Conservation (phyloP, 1,140 invertebrate species). For the Drosophila ironensis region DNA sequence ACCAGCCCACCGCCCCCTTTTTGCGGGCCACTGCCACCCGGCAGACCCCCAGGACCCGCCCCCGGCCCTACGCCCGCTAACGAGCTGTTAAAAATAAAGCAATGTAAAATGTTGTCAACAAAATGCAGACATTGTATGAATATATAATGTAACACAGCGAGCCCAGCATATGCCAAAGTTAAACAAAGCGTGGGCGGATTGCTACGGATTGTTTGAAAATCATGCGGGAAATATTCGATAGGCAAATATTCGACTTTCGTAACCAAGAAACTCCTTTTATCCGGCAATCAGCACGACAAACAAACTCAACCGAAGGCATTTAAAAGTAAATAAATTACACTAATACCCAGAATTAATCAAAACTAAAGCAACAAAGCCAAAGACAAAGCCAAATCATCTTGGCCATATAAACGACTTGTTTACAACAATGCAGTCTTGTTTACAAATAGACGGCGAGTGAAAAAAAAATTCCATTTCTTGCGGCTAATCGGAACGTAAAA, state of each 20-base stretch:
- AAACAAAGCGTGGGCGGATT: constrained; percentile 36
- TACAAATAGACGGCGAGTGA: constrained; percentile 57
- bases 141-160: constrained; percentile 40
- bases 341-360: constrained; percentile 68
- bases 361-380: constrained; percentile 40
- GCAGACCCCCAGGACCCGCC: not conserved
- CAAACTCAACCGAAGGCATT: constrained; percentile 36
- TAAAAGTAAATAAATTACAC: constrained; percentile 74
- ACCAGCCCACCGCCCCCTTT: constrained; percentile 12
- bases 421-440: constrained; percentile 70
- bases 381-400: constrained; percentile 25
- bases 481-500: constrained; percentile 48
- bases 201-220: constrained; percentile 3
- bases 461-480: constrained; percentile 57
- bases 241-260: constrained; percentile 12
- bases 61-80: constrained; percentile 33
- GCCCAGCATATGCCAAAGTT: constrained; percentile 28
- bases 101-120: constrained; percentile 52
- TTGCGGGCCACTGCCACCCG: not conserved
- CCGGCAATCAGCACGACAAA: not conserved
- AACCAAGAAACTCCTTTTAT: constrained; percentile 21
- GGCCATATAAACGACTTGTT: constrained; percentile 68
- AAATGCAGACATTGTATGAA: constrained; percentile 49
- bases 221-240: constrained; percentile 30
- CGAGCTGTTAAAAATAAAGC: constrained; percentile 64